Conservation (phyloP, 2,797 vertebrate genomes). For the Sebastes vulpes region DNA sequence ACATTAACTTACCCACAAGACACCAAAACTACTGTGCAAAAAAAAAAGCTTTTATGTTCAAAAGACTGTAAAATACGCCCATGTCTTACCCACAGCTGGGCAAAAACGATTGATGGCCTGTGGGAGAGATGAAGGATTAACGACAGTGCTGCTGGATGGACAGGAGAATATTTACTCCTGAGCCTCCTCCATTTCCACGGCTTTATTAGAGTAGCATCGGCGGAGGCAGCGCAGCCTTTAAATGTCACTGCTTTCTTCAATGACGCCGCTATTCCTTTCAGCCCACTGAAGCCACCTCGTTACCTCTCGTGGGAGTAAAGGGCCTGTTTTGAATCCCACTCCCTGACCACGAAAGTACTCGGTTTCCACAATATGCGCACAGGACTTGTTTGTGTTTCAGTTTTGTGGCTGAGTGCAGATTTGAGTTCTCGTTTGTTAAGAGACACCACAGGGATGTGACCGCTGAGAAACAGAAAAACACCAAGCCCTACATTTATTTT, state of each 20-base stretch:
- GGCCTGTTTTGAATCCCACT: conserved; percentile 66
- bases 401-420: conserved; percentile 15
- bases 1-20: conserved; percentile 4
- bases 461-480: background rate
- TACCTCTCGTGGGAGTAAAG: conserved; percentile 51
- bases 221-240: conserved; percentile 42
- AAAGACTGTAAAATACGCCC: background rate
- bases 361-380: conserved; percentile 13
- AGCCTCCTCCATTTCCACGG: conserved; percentile 41
- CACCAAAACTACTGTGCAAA: background rate
- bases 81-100: background rate
- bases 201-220: conserved; percentile 59
- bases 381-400: conserved; percentile 44
- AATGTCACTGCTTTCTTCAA: conserved; percentile 77
- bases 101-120: conserved; percentile 23
- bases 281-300: conserved; percentile 47
- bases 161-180: conserved; percentile 63
- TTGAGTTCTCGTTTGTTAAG: conserved; percentile 13
- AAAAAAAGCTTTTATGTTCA: background rate
- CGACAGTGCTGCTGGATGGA: conserved; percentile 17
- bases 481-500: background rate
- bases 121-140: conserved; percentile 60
- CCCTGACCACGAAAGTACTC: conserved; percentile 32
- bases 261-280: conserved; percentile 50
- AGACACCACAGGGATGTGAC: conserved; percentile 2